A percentile compares a stretch with the other conserved stretches of the same genome.
These are phyloP conservation scores for Himantopus leucocephalus DNA, from an alignment of 2,113 vertebrate species.

Conservation along the genomic window DNA sequence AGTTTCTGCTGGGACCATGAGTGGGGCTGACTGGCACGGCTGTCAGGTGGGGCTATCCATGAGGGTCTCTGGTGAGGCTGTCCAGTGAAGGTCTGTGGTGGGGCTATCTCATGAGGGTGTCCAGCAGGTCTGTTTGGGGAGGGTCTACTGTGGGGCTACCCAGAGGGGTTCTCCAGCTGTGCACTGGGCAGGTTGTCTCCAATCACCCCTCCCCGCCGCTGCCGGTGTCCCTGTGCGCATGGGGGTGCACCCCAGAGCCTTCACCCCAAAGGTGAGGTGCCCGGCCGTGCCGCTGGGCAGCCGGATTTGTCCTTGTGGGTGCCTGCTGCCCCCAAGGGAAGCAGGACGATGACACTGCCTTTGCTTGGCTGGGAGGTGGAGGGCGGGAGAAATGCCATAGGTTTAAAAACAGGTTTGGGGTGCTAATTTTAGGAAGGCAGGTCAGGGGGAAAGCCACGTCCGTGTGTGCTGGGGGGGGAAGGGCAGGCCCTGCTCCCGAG, in stretches of 20 bases:
- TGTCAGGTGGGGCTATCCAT: not conserved
- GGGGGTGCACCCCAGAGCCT: not conserved
- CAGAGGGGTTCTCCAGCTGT: not conserved
- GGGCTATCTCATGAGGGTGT: not conserved
- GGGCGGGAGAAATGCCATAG: not conserved
- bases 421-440: conserved; percentile 14
- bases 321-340: not conserved
- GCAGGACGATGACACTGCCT: not conserved
- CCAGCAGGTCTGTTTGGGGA: not conserved
- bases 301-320: not conserved
- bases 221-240: rapidly evolving
- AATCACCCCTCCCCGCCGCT: not conserved
- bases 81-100: not conserved
- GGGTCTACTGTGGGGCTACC: not conserved
- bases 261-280: not conserved
- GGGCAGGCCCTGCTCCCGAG: not conserved
- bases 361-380: not conserved
- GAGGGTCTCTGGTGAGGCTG: not conserved
- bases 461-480: not conserved
- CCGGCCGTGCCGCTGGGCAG: not conserved
- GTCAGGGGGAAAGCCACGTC: not conserved
- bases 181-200: not conserved
- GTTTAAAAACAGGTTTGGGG: not conserved
- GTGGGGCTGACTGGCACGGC: not conserved
- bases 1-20: not conserved